A percentile compares a stretch with the other conserved stretches of the same genome.
Evolutionary conservation across 2,888 invertebrate species (phyloP).

Genomic region (Molanna angustata): DNA sequence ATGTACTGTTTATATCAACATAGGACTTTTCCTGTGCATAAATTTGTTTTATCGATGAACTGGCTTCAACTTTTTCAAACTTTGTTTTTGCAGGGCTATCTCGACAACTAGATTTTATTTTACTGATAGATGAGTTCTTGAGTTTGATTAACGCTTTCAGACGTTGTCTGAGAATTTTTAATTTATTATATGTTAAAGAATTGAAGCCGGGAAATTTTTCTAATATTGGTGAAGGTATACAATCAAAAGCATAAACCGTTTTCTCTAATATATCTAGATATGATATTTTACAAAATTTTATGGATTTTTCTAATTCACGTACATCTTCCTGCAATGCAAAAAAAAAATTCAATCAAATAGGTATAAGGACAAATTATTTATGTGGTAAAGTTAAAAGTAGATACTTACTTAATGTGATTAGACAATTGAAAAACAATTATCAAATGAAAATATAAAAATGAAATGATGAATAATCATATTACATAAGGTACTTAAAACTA

Average conservation of each 20-base stretch:
- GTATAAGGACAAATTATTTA: neutral
- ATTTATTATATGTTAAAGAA: constrained; percentile 51
- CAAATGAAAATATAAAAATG: too few species aligned
- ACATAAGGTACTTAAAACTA: too few species aligned
- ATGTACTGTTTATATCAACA: neutral
- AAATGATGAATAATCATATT: too few species aligned
- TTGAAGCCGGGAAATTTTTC: constrained; percentile 62
- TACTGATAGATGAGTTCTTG: constrained; percentile 33
- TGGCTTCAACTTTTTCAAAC: neutral
- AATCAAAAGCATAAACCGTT: constrained; percentile 59
- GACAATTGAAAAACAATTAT: too few species aligned
- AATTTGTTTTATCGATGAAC: too few species aligned
- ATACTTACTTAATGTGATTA: too few species aligned
- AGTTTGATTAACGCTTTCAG: constrained; percentile 55
- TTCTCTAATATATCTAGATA: constrained; percentile 63
- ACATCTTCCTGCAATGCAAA: constrained; percentile 20
- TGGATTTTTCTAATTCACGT: constrained; percentile 19
- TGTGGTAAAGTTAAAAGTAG: too few species aligned
- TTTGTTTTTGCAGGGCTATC: neutral
- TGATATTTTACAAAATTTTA: constrained; percentile 45
- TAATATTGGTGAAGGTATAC: constrained; percentile 61
- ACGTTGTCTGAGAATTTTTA: constrained; percentile 58
- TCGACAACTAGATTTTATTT: constrained; percentile 2
- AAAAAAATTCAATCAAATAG: neutral
- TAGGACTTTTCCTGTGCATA: neutral